Base-by-base conservation (phyloP, 2,888 invertebrate genomes). In the Euzophera pinguis region DNA sequence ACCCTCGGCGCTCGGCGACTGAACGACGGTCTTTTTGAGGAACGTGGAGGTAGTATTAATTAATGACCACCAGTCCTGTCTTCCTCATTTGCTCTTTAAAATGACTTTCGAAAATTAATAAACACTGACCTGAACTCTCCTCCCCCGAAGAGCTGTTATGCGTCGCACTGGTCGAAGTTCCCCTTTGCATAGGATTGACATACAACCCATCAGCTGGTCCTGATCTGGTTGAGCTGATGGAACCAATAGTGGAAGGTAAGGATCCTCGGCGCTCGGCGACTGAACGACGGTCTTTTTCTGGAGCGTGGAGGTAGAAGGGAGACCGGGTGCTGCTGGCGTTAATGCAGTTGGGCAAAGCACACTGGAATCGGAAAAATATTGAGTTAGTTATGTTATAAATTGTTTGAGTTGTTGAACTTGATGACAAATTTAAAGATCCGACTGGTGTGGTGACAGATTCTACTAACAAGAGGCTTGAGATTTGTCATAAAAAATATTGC, bases 291-390 rank as follows among this genome's bases (percentile, higher is more conserved):
- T 86, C 85, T 39, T 77, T 68, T 53, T 86, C 91, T n/a, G 94
- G 95, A 2, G 93, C 94, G 89, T 96, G 95, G 16, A 95, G 88
- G 78, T 93, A 96, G 81, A 96, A 96, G 5, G 95, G 95, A 1
- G 90, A 90, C 14, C 91, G 87, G 3, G 80, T 73, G 37, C 81
- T 75, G 55, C 73, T 83, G 3, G 81, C 85, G 71, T 92, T 92
- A 53, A 91, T 78, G 71, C 92, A 92, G 67, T 84, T 90, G 7
- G 91, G 81, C 13, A 91, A 80, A 9, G 92, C 91, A 57, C 92
- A 92, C 92, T 92, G 87, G 41, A 88, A 86, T 50, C 45, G 53
- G 29, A 49, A 47, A 41, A 47, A 45, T 29, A 39, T 27, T 37
- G 3, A 35, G 8, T 10, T 37, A 10, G 14, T 9, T n/a, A 51